phyloP scores from a whole-genome alignment of 2,113 vertebrate genomes.

The Hymenochirus boettgeri region DNA sequence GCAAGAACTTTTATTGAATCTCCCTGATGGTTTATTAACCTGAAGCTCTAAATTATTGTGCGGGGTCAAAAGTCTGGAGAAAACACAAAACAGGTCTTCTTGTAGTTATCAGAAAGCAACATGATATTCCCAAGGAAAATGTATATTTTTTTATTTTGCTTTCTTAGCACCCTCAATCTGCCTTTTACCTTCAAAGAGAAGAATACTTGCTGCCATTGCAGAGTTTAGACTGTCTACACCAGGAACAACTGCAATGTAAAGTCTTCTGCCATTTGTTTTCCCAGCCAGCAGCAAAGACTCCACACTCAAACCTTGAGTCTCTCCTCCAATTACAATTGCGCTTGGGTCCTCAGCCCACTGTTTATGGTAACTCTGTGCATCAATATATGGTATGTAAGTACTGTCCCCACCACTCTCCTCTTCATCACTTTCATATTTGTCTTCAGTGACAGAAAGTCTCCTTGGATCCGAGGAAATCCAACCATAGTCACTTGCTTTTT shows the following conservation, averaged over 20 bases:
- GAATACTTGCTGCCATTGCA: constrained; percentile 79
- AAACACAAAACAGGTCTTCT: no score
- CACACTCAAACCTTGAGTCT: constrained; percentile 75
- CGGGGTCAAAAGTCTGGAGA: no score
- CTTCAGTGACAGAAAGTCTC: constrained; percentile 13
- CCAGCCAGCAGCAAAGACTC: constrained; percentile 69
- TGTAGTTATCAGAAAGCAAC: no score
- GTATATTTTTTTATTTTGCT: no score
- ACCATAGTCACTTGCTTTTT: constrained; percentile 53
- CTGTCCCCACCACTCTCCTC: not conserved
- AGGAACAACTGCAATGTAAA: constrained; percentile 74
- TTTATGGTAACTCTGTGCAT: constrained; percentile 63
- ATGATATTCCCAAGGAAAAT: no score
- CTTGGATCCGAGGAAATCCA: constrained; percentile 53
- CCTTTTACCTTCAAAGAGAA: constrained; percentile 85
- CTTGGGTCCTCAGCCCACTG: constrained; percentile 67
- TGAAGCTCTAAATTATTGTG: no score
- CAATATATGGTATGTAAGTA: constrained; percentile 53
- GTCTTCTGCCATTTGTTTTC: constrained; percentile 63
- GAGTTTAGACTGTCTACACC: constrained; percentile 84
- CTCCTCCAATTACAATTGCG: constrained; percentile 82
- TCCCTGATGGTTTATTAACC: no score
- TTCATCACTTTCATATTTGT: constrained; percentile 45
- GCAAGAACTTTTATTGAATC: no score
- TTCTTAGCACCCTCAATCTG: constrained; percentile 53